These are phyloP conservation scores for Diaperis boleti DNA, from an alignment of 2,888 invertebrate genomes.

Conservation along the genomic window DNA sequence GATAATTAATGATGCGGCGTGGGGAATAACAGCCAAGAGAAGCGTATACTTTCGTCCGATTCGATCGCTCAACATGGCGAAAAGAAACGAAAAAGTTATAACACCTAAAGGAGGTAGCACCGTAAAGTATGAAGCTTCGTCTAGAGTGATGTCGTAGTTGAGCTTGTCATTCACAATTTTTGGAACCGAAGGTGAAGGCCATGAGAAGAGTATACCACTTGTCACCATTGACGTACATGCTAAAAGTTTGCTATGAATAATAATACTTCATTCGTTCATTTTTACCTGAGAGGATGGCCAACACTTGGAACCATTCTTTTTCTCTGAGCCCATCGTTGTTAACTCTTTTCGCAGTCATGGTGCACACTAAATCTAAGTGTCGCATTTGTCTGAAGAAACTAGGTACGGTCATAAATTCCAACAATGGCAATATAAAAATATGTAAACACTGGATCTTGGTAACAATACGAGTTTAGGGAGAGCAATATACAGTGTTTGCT, in stretches of 20 bases:
- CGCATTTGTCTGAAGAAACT: too few species aligned
- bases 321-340: too few species aligned
- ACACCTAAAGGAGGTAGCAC: conserved; percentile 55
- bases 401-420: too few species aligned
- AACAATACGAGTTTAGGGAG: too few species aligned
- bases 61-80: conserved; percentile 36
- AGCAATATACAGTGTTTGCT: too few species aligned
- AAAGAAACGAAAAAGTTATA: conserved; percentile 41
- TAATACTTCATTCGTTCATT: background rate
- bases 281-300: conserved; percentile 37
- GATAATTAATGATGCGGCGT: conserved; percentile 52
- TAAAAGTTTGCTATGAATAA: conserved; percentile 7
- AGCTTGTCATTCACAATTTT: conserved; percentile 54
- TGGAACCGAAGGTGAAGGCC: conserved; percentile 61
- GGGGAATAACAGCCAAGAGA: conserved; percentile 53
- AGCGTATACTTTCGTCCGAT: conserved; percentile 52
- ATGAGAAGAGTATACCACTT: conserved; percentile 52
- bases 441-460: too few species aligned
- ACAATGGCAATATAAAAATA: too few species aligned
- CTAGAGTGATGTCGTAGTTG: conserved; percentile 55
- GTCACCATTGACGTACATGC: conserved; percentile 45
- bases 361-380: too few species aligned
- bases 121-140: conserved; percentile 59
- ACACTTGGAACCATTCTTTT: conserved; percentile 39
- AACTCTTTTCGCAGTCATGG: too few species aligned